Evolutionary conservation across 2,797 vertebrate genomes (phyloP).

Genomic region (Luscinia megarhynchos): DNA sequence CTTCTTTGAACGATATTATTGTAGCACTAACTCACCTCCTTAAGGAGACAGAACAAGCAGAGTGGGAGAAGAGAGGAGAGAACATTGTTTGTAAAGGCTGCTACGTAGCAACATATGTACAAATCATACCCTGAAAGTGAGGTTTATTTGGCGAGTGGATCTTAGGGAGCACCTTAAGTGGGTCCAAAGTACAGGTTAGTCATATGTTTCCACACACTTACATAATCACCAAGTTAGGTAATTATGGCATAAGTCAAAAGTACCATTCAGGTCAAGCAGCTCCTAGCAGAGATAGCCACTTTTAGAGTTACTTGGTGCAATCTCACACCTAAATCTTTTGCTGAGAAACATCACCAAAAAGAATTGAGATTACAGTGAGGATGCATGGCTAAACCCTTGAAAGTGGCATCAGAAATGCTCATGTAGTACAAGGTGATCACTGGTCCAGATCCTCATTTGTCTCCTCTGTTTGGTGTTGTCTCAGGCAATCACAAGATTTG

Average conservation of each 20-base stretch:
- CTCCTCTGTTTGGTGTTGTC: rapidly evolving
- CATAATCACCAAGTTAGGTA: not conserved
- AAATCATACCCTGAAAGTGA: not conserved
- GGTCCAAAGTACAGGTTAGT: slow-evolving; percentile 37
- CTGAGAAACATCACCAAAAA: not conserved
- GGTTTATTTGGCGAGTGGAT: not conserved
- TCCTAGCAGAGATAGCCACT: not conserved
- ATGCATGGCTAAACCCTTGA: not conserved
- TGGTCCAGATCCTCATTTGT: not conserved
- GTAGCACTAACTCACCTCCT: not conserved
- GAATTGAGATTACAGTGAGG: not conserved
- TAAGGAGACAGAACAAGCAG: not conserved
- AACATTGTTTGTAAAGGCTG: not conserved
- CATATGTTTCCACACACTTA: not conserved
- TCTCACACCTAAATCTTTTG: not conserved
- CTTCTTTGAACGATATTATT: not conserved
- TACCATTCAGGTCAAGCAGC: not conserved
- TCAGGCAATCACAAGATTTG: not conserved
- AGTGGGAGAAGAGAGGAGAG: not conserved
- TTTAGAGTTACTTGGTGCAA: not conserved
- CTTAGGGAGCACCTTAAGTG: slow-evolving; percentile 28
- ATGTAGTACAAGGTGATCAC: not conserved
- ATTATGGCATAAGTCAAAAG: slow-evolving; percentile 16
- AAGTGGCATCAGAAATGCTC: not conserved
- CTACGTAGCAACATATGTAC: not conserved